Evolutionary conservation across 2,888 invertebrate species (phyloP), one percentile per base, ranked within the genome.

Genomic region (Callyntrura sp.): DNA sequence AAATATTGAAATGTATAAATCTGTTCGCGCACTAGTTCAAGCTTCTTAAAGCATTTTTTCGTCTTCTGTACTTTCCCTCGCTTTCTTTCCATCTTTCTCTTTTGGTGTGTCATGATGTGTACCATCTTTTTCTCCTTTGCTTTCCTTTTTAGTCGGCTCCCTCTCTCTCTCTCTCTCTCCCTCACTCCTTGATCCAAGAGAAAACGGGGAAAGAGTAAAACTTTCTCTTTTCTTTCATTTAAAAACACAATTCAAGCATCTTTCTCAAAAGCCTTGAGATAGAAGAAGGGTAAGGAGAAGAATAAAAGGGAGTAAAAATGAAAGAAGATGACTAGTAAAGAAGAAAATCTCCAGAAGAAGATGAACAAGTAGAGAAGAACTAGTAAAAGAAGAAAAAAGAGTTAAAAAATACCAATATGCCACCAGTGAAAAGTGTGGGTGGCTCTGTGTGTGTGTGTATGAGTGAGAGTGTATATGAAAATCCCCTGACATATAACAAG

Each of bases 171-270:
- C n/a, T 17, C 9, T 1, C 11, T 78, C 55, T 17, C 14, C 28
- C 9, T 1, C 11, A 55, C 55, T 17, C 14, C 28, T 55, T 79
- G 28, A 5, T 35, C 11, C 57, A 79, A 48, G 45, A 70, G n/a
- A 14, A 43, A 43, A 35, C n/a, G 9, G 55, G 1, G 12, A 79
- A 79, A 6, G 48, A 51, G 76, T 12, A 79, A 79, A 79, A 60
- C 60, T 79, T 79, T 79, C 60, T 43, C 57, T 35, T 35, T 35
- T 79, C 79, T 79, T 79, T 79, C 79, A 79, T 79, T 79, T 79
- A 60, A 79, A 79, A 79, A 79, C 79, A 79, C 79, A 79, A 79
- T 79, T 60, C 79, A 43, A 79, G 79, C 79, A 60, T 60, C 57
- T 79, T 79, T 35, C 12, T 79, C 23, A 55, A 57, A 60, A 57